Evolutionary conservation across 2,797 vertebrate genomes (phyloP).

Genomic region (Enteromius trimaculatus): DNA sequence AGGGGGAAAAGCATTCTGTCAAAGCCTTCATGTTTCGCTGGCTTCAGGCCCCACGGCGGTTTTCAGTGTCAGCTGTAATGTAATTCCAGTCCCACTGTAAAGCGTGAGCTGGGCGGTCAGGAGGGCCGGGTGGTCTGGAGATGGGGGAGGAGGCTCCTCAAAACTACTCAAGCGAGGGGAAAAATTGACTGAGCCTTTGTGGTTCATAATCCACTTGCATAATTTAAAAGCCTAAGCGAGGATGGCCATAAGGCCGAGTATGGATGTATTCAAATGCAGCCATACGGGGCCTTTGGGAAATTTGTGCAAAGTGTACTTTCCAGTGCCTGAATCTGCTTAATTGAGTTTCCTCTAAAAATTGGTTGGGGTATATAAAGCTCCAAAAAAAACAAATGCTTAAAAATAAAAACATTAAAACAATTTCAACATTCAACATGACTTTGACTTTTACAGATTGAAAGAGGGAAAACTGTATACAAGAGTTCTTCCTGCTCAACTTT

Average conservation of each 20-base stretch:
- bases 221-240: conserved; percentile 44
- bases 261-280: conserved; percentile 18
- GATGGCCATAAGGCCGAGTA: conserved; percentile 7
- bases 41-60: conserved; percentile 50
- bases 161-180: conserved; percentile 35
- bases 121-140: conserved; percentile 44
- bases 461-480: background rate
- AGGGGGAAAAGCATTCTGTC: conserved; percentile 46
- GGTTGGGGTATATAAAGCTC: background rate
- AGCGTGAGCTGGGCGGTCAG: conserved; percentile 8
- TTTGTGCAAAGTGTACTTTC: background rate
- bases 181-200: conserved; percentile 56
- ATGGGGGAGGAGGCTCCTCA: background rate
- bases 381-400: conserved; percentile 19
- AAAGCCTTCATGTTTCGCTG: conserved; percentile 62
- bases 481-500: background rate
- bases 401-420: background rate
- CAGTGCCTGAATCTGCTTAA: conserved; percentile 23
- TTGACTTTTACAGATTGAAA: background rate
- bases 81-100: conserved; percentile 48
- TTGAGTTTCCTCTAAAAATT: conserved; percentile 1
- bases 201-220: conserved; percentile 56
- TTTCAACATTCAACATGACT: background rate
- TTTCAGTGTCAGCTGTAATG: conserved; percentile 59
- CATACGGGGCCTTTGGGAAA: conserved; percentile 5